Base-by-base conservation (phyloP, 2,113 vertebrate genomes). In the Apaloderma vittatum region DNA sequence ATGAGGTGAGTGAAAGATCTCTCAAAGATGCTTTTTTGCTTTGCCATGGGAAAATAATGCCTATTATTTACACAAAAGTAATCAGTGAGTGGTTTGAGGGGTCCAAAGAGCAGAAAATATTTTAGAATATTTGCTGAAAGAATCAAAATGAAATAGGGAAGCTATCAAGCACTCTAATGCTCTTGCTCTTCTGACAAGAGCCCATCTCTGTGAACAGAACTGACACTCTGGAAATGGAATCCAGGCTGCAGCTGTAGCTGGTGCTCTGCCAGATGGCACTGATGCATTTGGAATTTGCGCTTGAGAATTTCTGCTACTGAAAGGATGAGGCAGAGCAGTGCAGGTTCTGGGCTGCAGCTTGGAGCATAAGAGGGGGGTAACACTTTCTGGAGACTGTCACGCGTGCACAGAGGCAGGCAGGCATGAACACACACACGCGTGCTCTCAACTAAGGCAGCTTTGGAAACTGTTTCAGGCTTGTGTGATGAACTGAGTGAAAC, bases 1-100 rank as follows among this genome's bases (percentile, higher is more conserved):
- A 97, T 97, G 96, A 88, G 96, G 96, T 97, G 91, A 93, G 94
- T 17, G 6, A 40, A 40, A 40, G 40, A 40, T 5, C 52, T 65
- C 49, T 59, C 36, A 78, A 90, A 81, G 9, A 51, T 72, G 34
- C 5, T 81, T 95, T 80, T 93, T 81, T 72, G 62, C 22, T 61
- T n/a, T 75, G 52, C 23, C n/a, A n/a, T 0, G 0, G 24, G 27
- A 58, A 95, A 82, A 27, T 24, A 83, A 36, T 67, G 55, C 9
- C 87, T 77, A 29, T 68, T 71, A 63, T 76, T 45, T 83, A 58
- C 17, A 36, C n/a, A 55, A 68, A 71, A 26, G 6, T 48, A 91
- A 78, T 45, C 6, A 57, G 8, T 11, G 17, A 81, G 32, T 34
- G 23, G 75, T 9, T 73, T 67, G 2, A 9, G 37, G 32, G 11